Evolutionary conservation across 1,140 invertebrate genomes (phyloP).

Genomic region (honey bee (Apis mellifera)): Amel_HAv3.1 CM009931.2:1812001-1812500

Average conservation of each 20-base stretch:
- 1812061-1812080: conserved; percentile 41
- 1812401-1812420: conserved; percentile 82
- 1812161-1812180: conserved; percentile 75
- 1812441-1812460: conserved; percentile 75
- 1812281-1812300: conserved; percentile 53
- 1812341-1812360: conserved; percentile 80
- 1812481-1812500: conserved; percentile 75
- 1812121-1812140: conserved; percentile 73
- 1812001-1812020: background rate
- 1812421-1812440: conserved; percentile 80
- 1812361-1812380: conserved; percentile 82
- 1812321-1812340: conserved; percentile 77
- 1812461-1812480: conserved; percentile 66
- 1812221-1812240: conserved; percentile 78
- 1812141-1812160: conserved; percentile 70
- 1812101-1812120: conserved; percentile 67
- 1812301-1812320: conserved; percentile 49
- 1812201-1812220: conserved; percentile 76
- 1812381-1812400: conserved; percentile 82
- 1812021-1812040: conserved; percentile 24
- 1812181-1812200: conserved; percentile 72
- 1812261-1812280: conserved; percentile 50
- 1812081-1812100: conserved; percentile 67
- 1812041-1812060: conserved; percentile 28
- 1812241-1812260: conserved; percentile 55